Evolutionary conservation across 92 coral and sea anemone genomes (phyloP).

Genomic region (Epizoanthus illoricatus): DNA sequence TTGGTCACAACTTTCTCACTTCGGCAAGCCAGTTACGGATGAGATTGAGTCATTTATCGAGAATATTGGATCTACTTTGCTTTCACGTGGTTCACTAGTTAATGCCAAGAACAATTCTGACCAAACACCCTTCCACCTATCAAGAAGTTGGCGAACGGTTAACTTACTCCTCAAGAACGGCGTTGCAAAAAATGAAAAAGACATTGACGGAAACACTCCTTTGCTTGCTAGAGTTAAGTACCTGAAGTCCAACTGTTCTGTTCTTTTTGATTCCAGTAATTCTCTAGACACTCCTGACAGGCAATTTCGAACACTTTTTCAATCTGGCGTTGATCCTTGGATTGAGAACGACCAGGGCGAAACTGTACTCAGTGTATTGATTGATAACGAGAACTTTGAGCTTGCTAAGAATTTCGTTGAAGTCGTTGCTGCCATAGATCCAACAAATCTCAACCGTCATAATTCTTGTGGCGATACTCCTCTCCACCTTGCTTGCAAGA

Average conservation of each 20-base stretch:
- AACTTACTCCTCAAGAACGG: neutral
- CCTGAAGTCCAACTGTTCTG: neutral
- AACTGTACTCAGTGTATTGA: neutral
- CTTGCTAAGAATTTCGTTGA: no score
- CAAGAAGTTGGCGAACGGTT: neutral
- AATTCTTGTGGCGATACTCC: neutral
- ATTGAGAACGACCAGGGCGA: neutral
- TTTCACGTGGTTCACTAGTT: neutral
- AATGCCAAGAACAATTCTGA: neutral
- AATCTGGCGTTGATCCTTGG: neutral
- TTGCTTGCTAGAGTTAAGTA: no score
- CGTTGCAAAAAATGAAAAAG: neutral
- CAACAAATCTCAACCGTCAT: neutral
- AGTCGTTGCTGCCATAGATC: no score
- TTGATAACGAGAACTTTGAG: no score
- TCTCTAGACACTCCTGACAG: neutral
- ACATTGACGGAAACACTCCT: neutral
- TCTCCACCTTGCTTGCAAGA: slow-evolving; percentile 10
- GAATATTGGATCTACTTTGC: neutral
- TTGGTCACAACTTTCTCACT: neutral
- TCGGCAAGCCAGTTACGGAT: neutral
- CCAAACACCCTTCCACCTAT: no score
- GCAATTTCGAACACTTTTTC: neutral
- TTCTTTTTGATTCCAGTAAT: neutral
- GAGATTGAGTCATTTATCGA: neutral